A percentile compares a stretch with the other conserved stretches of the same genome.
Evolutionary conservation across 2,113 vertebrate genomes (phyloP).

Genomic region (Phocoena sinus): DNA sequence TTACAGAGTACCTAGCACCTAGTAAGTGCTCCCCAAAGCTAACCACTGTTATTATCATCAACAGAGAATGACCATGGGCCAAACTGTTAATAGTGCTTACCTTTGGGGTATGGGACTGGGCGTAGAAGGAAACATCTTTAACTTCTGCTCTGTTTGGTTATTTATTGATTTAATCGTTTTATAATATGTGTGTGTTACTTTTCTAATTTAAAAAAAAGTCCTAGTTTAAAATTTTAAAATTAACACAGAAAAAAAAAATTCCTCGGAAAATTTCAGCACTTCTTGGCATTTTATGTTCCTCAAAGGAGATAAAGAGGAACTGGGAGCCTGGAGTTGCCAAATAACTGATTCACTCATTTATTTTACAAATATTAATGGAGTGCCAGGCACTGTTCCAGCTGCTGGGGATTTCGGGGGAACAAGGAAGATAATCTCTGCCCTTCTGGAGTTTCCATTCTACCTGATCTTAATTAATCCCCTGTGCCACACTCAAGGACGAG

Average conservation of each 20-base stretch:
- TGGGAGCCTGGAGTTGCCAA: not conserved
- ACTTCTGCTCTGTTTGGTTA: not conserved
- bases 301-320: slow-evolving; percentile 5
- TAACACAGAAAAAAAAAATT: not conserved
- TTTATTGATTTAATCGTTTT: not conserved
- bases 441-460: slow-evolving; percentile 42
- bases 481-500: not conserved
- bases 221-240: not conserved
- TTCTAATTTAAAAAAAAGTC: not conserved
- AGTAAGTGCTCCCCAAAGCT: not conserved
- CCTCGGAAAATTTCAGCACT: slow-evolving; percentile 1
- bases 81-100: not conserved
- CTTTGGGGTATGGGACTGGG: not conserved
- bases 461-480: not conserved
- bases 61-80: not conserved
- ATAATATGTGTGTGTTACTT: not conserved
- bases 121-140: not conserved
- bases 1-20: not conserved
- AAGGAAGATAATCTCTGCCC: slow-evolving; percentile 28
- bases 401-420: slow-evolving; percentile 45
- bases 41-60: not conserved
- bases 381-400: slow-evolving; percentile 47
- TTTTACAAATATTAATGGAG: slow-evolving; percentile 58
- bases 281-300: slow-evolving; percentile 34
- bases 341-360: slow-evolving; percentile 48